Percentiles rank a stretch among this genome's conserved stretches.
phyloP scores from a whole-genome alignment of 2,113 vertebrate species.

The Machaerirhynchus nigripectus region DNA sequence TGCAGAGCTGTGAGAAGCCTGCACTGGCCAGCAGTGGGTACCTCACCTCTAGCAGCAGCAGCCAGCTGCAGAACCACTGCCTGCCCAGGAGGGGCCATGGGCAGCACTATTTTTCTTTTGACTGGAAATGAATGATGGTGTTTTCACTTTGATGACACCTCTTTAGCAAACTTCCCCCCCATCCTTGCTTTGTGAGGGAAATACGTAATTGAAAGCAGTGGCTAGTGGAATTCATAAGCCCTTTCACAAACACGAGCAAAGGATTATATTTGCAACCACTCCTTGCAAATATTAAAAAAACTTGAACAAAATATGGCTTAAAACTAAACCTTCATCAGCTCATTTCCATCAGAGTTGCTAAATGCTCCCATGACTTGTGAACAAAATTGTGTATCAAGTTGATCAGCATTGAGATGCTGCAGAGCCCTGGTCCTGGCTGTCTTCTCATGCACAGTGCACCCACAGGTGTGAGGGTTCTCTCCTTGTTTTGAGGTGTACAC shows the following conservation, averaged over 20 bases:
- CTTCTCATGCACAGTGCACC: neutral
- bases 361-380: neutral
- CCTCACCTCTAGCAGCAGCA: neutral
- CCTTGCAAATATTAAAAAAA: neutral
- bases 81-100: neutral
- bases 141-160: neutral
- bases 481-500: neutral
- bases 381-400: neutral
- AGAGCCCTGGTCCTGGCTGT: neutral
- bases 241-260: neutral
- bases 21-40: neutral
- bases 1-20: accelerated
- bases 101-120: neutral
- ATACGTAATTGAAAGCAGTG: neutral
- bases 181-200: neutral
- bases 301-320: neutral
- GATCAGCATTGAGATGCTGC: neutral
- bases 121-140: neutral
- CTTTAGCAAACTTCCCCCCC: neutral
- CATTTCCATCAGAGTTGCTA: neutral
- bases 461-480: neutral
- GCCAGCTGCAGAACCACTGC: neutral
- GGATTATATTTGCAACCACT: neutral
- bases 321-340: neutral
- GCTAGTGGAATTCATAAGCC: neutral